A percentile compares a stretch with the other conserved stretches of the same genome.
Conservation (phyloP, 2,888 invertebrate species). For the Theretra japonica region DNA sequence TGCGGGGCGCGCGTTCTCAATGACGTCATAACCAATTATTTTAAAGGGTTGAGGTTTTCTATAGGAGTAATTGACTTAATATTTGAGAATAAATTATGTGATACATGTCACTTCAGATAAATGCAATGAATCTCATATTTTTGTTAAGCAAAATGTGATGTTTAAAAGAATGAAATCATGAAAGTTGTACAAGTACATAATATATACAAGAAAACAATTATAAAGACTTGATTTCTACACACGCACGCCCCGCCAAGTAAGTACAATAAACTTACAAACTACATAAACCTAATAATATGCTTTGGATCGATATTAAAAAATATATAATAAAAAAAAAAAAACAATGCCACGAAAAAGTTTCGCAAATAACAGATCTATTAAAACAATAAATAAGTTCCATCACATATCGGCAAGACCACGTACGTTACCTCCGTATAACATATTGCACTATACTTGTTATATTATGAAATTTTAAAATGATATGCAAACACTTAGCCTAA, state of each 20-base stretch:
- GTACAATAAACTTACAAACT: slow-evolving; percentile 21
- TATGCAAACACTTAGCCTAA: slow-evolving; percentile 70
- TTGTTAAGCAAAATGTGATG: too few species aligned
- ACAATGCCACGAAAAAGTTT: slow-evolving; percentile 38
- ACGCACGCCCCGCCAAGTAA: slow-evolving; percentile 19
- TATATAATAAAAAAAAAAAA: slow-evolving; percentile 35
- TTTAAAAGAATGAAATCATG: too few species aligned
- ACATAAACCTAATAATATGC: slow-evolving; percentile 52
- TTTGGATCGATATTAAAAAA: slow-evolving; percentile 56
- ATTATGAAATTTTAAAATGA: slow-evolving; percentile 62
- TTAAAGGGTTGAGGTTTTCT: background rate
- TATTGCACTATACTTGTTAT: slow-evolving; percentile 68
- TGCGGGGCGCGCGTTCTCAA: background rate
- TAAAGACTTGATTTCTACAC: background rate
- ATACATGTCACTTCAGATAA: too few species aligned
- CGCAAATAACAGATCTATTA: slow-evolving; percentile 46
- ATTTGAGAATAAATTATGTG: too few species aligned
- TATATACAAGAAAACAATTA: background rate
- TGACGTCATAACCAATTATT: background rate
- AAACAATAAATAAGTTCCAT: slow-evolving; percentile 50
- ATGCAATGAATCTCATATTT: too few species aligned
- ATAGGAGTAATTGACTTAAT: background rate
- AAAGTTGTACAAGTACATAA: background rate
- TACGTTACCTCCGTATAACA: slow-evolving; percentile 35
- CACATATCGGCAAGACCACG: slow-evolving; percentile 67